These are phyloP conservation scores for Eupsilia transversa DNA, from an alignment of 2,888 invertebrate species.

Conservation along the genomic window DNA sequence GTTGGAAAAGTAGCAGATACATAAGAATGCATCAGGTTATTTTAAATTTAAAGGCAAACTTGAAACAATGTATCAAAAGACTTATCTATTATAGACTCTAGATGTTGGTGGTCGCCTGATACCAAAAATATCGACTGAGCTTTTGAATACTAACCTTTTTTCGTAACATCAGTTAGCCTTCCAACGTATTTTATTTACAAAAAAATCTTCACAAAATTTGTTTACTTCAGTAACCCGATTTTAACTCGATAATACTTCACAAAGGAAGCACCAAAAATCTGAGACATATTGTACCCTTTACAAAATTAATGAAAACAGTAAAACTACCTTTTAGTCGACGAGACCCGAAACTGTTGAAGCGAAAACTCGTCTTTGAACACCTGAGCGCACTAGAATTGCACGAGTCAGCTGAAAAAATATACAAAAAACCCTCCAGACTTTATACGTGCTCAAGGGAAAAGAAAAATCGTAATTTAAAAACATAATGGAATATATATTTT, in stretches of 20 bases:
- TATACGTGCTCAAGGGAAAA: neutral
- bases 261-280: conserved; percentile 10
- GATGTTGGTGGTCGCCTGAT: neutral
- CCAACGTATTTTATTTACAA: neutral
- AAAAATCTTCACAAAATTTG: neutral
- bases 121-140: neutral
- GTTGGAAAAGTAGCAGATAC: neutral
- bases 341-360: conserved; percentile 51
- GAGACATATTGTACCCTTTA: conserved; percentile 17
- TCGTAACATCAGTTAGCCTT: neutral
- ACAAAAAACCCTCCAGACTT: conserved; percentile 15
- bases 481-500: conserved; percentile 1
- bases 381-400: conserved; percentile 56
- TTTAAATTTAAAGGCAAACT: neutral
- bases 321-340: conserved; percentile 37
- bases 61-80: neutral
- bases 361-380: conserved; percentile 59
- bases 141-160: neutral
- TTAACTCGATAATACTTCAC: neutral
- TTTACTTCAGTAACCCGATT: neutral
- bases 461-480: conserved; percentile 4
- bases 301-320: conserved; percentile 54
- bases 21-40: neutral
- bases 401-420: conserved; percentile 47
- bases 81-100: neutral